Base-by-base conservation (phyloP, 2,797 vertebrate species). In the Phoxinus dragarum region DNA sequence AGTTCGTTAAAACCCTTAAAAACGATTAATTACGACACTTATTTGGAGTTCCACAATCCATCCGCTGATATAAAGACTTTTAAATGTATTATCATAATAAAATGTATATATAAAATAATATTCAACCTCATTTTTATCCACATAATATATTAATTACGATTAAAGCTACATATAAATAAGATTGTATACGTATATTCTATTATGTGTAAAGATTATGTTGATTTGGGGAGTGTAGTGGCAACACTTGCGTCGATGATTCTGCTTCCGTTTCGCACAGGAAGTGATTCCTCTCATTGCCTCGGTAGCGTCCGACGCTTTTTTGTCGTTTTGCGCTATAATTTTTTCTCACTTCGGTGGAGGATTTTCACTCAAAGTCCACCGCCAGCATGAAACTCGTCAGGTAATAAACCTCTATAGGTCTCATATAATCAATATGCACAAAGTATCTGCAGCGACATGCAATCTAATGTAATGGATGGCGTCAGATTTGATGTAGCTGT, bases 331-430 rank as follows among this genome's bases (percentile, higher is more conserved):
- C 80, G 94, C 92, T 90, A 92, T 78, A 94, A 95, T 94, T 94
- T 95, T 90, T 94, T 94, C 31, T 90, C 0, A 90, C 82, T 90
- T 89, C 31, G 87, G 94, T 93, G 92, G 88, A 94, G 94, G 93
- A 92, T 94, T 93, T 90, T 17, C 89, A 17, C 44, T 76, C 68
- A 12, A 74, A 90, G 31, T 92, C 89, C 89, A 52, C 90, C 92
- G 81, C 92, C 92, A 93, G 49, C 90, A 96, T 96, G 95, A 96
- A 96, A 96, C 94, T 96, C 77, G 95, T 96, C 75, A 89, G 95
- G 95, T 95, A 59, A 86, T 90, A 44, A 9, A 1, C 3, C 0
- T 31, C 4, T 27, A 19, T 3, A 5, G 0, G 4, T 85, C 16
- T 44, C 0, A 0, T 6, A 5, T 31, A 1, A 27, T 54, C 1